Conservation (phyloP, 2,797 vertebrate species). For the Coccyzus lansbergi region DNA sequence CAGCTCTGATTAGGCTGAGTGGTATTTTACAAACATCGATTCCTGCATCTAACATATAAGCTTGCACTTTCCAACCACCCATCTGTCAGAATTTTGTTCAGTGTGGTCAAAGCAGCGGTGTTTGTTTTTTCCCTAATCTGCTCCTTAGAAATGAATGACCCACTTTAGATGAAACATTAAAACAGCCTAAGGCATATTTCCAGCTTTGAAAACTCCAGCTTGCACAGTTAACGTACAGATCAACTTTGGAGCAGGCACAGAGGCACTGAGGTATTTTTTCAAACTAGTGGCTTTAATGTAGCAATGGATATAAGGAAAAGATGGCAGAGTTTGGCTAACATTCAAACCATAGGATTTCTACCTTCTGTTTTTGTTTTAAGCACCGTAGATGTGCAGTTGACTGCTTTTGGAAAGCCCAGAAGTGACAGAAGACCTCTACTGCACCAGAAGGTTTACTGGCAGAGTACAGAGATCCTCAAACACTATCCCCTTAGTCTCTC, state of each 20-base stretch:
- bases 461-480: not conserved
- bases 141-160: constrained; percentile 49
- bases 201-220: constrained; percentile 38
- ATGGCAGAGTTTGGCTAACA: not conserved
- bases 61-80: not conserved
- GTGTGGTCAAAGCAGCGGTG: constrained; percentile 15
- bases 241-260: constrained; percentile 17
- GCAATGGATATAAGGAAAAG: not conserved
- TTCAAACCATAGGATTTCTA: not conserved
- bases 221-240: constrained; percentile 32
- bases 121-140: constrained; percentile 56
- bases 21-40: not conserved
- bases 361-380: not conserved
- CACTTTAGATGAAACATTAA: constrained; percentile 66
- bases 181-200: constrained; percentile 49
- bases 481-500: not conserved
- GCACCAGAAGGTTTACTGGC: not conserved
- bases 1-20: not conserved
- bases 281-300: not conserved
- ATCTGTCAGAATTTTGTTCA: constrained; percentile 35
- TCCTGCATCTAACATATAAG: not conserved
- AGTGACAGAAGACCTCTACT: not conserved
- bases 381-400: not conserved
- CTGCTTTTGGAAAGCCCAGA: not conserved
- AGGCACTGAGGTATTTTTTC: not conserved